Conservation (phyloP, 1,140 invertebrate genomes). For the Rhopalosiphum padi region DNA sequence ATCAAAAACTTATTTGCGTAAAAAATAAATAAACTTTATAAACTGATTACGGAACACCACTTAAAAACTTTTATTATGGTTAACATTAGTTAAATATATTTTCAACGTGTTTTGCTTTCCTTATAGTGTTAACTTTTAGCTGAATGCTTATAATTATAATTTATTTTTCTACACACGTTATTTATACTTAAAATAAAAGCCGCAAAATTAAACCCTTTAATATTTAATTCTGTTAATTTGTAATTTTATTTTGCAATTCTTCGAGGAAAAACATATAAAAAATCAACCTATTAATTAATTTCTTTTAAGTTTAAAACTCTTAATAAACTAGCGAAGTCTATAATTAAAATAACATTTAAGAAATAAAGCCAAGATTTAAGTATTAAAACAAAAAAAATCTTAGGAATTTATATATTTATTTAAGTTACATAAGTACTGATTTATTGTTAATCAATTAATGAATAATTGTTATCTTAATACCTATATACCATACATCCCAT, state of each 20-base stretch:
- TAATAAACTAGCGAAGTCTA: background rate
- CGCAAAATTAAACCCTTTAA: background rate
- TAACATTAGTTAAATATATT: constrained; percentile 45
- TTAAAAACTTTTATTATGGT: constrained; percentile 39
- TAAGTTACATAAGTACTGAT: background rate
- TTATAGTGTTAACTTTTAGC: constrained; percentile 24
- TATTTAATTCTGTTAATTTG: background rate
- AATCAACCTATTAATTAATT: background rate
- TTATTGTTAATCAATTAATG: background rate
- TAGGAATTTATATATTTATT: background rate
- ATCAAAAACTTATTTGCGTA: constrained; percentile 23
- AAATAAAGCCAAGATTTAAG: background rate
- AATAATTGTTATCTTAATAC: too few relatives aligned
- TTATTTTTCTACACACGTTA: constrained; percentile 4
- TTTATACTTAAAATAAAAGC: background rate
- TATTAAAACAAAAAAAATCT: background rate
- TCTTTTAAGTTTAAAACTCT: background rate
- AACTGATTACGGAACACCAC: constrained; percentile 39
- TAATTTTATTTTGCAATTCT: background rate
- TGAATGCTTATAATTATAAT: constrained; percentile 30
- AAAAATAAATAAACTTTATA: constrained; percentile 42
- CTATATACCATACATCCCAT: background rate
- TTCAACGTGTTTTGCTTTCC: constrained; percentile 14
- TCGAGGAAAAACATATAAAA: background rate
- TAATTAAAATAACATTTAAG: background rate